These are phyloP conservation scores for Cyprinodon brontotheroides DNA, from an alignment of 2,113 vertebrate species.

Conservation along the genomic window DNA sequence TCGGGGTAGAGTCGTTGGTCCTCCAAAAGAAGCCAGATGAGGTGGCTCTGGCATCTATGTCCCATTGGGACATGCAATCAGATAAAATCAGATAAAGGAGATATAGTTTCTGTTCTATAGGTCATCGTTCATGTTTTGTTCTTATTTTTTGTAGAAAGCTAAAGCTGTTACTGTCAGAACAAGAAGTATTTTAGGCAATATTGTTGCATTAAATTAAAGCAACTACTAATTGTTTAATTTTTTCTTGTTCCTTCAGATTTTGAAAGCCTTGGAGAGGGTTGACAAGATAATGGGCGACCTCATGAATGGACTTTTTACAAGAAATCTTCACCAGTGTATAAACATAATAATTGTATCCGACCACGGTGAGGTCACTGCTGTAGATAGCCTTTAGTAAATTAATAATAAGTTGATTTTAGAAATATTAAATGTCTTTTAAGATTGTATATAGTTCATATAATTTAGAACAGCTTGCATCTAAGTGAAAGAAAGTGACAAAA, in stretches of 20 bases:
- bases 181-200: too few relatives aligned
- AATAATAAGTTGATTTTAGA: neutral
- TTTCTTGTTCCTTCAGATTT: slow-evolving; percentile 75
- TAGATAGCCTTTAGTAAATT: too few relatives aligned
- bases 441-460: neutral
- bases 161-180: neutral
- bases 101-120: too few relatives aligned
- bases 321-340: slow-evolving; percentile 85
- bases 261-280: slow-evolving; percentile 81
- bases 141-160: too few relatives aligned
- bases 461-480: neutral
- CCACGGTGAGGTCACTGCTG: slow-evolving; percentile 84
- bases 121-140: too few relatives aligned
- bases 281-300: slow-evolving; percentile 85
- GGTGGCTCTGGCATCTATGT: too few relatives aligned
- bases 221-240: neutral
- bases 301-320: slow-evolving; percentile 90
- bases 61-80: too few relatives aligned
- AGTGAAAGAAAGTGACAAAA: neutral
- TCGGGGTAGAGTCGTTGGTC: too few relatives aligned
- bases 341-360: slow-evolving; percentile 92
- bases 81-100: too few relatives aligned
- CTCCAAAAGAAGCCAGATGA: too few relatives aligned
- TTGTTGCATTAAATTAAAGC: neutral
- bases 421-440: neutral